Evolutionary conservation across 2,888 invertebrate species (phyloP), one percentile per base, ranked within the genome.

Genomic region (Harpagoxenus sublaevis): DNA sequence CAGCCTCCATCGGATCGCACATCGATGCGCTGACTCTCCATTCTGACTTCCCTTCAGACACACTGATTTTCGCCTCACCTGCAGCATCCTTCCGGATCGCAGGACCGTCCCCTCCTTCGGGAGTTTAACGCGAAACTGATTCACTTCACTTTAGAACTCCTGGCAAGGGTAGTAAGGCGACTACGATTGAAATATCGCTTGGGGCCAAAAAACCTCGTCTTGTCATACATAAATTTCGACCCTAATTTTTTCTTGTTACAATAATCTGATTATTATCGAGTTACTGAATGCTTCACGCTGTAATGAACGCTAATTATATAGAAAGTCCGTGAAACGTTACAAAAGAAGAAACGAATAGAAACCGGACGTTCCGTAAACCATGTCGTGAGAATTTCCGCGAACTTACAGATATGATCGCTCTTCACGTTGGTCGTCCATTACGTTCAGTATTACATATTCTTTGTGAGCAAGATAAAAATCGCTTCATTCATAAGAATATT

Each of bases 11-110:
- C 70, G 66, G 18, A 55, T 77, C 66, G 77, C 42, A 53, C 66
- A 55, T 77, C 65, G 77, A 77, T 60, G 57, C 55, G 57, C 79
- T 60, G 71, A 75, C 82, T 88, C 83, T 74, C 78, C 87, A 86
- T 86, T 88, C 86, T 88, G 89, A 86, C 87, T 88, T 86, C 86
- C 85, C 87, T 87, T 87, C 87, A 83, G 86, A 53, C 77, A 78
- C 77, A 83, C 86, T 84, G 89, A 92, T 90, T 92, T 90, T 88
- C 89, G 83, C 89, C 88, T 87, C 88, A 88, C 89, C 87, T 91
- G 87, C 82, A 77, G 87, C 82, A 77, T 70, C 78, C 86, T 71
- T 83, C 83, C 83, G 79, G 81, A 68, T 83, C 77, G 71, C 66
- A 53, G 42, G 28, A 53, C 31, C 85, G 57, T 65, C 39, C 83